phyloP scores from a whole-genome alignment of 2,797 vertebrate species.

The Arctocebus calabarensis region DNA sequence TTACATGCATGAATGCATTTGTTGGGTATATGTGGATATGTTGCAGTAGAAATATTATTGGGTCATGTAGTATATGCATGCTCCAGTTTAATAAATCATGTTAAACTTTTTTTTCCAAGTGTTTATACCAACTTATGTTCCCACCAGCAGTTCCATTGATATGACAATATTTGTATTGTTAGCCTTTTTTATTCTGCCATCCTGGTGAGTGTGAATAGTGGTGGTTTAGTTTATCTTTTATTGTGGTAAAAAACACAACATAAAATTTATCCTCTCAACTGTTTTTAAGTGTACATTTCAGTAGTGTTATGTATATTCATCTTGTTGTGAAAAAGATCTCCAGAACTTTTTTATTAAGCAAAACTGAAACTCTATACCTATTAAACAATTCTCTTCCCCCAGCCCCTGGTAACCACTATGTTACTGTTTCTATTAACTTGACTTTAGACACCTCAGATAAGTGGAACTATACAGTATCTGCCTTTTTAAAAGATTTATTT shows the following conservation, averaged over 20 bases:
- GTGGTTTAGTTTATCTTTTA: too few relatives aligned
- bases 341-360: conserved; percentile 3
- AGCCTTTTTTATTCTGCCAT: neutral
- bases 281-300: conserved; percentile 26
- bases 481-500: neutral
- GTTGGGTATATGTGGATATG: neutral
- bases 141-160: neutral
- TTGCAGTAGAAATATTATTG: neutral
- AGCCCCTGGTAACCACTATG: too few relatives aligned
- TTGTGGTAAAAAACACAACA: neutral
- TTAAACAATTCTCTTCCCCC: conserved; percentile 8
- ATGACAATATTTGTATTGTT: neutral
- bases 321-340: neutral
- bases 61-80: neutral
- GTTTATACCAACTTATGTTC: neutral
- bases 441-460: too few relatives aligned
- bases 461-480: too few relatives aligned
- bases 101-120: neutral
- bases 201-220: conserved; percentile 12
- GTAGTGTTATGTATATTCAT: neutral
- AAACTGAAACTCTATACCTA: neutral
- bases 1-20: conserved; percentile 49
- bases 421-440: too few relatives aligned
- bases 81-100: neutral
- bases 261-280: conserved; percentile 31